Percentiles rank a stretch among this genome's conserved stretches.
Conservation (phyloP, 2,113 vertebrate species). For the Forbesichthys papilliferus region DNA sequence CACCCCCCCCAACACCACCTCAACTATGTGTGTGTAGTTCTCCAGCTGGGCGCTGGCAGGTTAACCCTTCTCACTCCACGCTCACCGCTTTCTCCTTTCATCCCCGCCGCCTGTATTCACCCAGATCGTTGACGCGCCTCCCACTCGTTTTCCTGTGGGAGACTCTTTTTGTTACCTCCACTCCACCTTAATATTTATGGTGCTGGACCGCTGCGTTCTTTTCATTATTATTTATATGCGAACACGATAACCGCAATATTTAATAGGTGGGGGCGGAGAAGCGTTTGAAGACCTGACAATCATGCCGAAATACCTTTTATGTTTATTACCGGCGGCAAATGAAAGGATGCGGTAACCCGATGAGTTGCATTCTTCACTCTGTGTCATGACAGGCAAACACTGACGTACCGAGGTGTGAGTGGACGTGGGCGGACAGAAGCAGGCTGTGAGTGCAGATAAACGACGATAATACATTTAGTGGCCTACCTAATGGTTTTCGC, state of each 20-base stretch:
- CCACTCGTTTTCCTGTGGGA: slow-evolving; percentile 42
- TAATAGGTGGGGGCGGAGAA: slow-evolving; percentile 33
- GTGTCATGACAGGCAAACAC: slow-evolving; percentile 50
- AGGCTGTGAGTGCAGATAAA: neutral
- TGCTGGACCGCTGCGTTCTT: slow-evolving; percentile 34
- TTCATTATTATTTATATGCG: slow-evolving; percentile 54
- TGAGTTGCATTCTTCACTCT: slow-evolving; percentile 62
- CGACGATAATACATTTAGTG: too few species aligned
- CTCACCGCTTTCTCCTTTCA: slow-evolving; percentile 37
- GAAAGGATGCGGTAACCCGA: slow-evolving; percentile 63
- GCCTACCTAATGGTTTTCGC: too few species aligned
- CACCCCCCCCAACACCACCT: slow-evolving; percentile 2
- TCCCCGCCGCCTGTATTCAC: slow-evolving; percentile 8
- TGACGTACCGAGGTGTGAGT: slow-evolving; percentile 14
- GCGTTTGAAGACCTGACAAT: slow-evolving; percentile 47
- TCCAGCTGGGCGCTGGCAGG: slow-evolving; percentile 37
- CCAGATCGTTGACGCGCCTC: slow-evolving; percentile 24
- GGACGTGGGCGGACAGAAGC: slow-evolving; percentile 6
- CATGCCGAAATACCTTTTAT: slow-evolving; percentile 39
- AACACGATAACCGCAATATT: slow-evolving; percentile 59
- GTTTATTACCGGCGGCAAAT: slow-evolving; percentile 53
- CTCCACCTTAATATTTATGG: slow-evolving; percentile 36
- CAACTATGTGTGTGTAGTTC: slow-evolving; percentile 42
- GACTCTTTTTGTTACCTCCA: slow-evolving; percentile 38
- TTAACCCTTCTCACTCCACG: slow-evolving; percentile 52